Base-by-base conservation (phyloP, 2,888 invertebrate species). In the Drosophila planitibia region DNA sequence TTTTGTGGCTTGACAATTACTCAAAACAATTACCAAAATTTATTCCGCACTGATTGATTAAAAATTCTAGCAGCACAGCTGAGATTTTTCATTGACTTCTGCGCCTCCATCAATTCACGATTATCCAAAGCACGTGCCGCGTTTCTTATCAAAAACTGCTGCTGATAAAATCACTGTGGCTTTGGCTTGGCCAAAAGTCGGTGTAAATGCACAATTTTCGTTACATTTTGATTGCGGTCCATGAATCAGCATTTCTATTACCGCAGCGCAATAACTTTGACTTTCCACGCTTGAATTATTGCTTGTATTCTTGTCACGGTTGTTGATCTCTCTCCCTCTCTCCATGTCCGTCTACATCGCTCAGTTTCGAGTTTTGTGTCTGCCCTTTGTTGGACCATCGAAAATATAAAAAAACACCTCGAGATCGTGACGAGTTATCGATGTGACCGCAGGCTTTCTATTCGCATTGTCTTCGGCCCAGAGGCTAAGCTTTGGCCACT, bases 381-480 rank as follows among this genome's bases (percentile, higher is more conserved):
- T 59, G 65, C 61, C 82, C 71, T 74, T 71, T 57, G 65, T 54
- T 52, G 28, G 37, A 30, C 54, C 53, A 39, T 71, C 66, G 37
- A 51, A 49, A 58, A 64, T 57, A 37, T 52, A 57, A 59, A 70
- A 49, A 80, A 76, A 72, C 72, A 83, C 60, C 69, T 74, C 78
- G 79, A 57, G 70, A 78, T 78, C 79, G 82, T 78, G 73, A 64
- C 64, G 82, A 82, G 64, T 55, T 78, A 78, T 70, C 63, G 53
- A 66, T 78, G 63, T 66, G 70, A 70, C 89, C 85, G 70, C 75
- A 70, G 89, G 89, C 86, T 90, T 85, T 90, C 89, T 80, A 88
- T 88, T 85, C 79, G 68, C 79, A 74, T 80, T 80, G 74, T 82
- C 62, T 74, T 60, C 68, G 32, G 53, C 37, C 66, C 64, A 33